These are phyloP conservation scores for Cephalophus harveyi DNA, from an alignment of 2,113 vertebrate genomes.

Conservation along the genomic window DNA sequence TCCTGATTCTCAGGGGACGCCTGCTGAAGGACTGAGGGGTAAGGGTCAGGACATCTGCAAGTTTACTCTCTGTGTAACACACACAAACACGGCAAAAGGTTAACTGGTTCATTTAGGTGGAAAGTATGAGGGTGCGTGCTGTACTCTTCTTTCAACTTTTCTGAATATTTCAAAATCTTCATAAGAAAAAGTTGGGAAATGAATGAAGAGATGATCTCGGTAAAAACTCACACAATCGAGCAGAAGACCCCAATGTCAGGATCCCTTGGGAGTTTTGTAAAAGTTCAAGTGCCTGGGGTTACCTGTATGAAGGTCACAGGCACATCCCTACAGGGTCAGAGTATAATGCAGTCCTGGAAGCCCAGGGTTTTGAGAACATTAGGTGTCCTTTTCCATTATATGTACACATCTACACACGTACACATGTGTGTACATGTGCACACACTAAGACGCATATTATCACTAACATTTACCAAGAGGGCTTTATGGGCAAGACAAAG, in stretches of 20 bases:
- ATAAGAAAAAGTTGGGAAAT: neutral
- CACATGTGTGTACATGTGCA: accelerated
- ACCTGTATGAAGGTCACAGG: neutral
- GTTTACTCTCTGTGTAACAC: neutral
- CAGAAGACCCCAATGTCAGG: neutral
- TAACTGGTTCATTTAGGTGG: neutral
- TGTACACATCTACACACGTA: accelerated
- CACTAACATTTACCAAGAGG: neutral
- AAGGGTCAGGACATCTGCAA: neutral
- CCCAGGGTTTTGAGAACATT: no score
- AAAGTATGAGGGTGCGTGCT: neutral
- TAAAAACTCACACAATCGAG: no score
- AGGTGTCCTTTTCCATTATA: neutral
- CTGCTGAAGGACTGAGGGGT: no score
- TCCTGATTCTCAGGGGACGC: neutral
- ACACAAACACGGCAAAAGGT: neutral
- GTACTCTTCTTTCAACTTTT: neutral
- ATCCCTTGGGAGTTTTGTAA: neutral
- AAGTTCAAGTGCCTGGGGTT: neutral
- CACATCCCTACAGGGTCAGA: no score
- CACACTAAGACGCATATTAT: neutral
- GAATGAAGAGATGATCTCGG: neutral
- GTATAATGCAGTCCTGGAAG: neutral
- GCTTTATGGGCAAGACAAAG: no score
- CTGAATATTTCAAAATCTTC: neutral